Conservation (phyloP, 2,113 vertebrate species). For the Sapajus apella region DNA sequence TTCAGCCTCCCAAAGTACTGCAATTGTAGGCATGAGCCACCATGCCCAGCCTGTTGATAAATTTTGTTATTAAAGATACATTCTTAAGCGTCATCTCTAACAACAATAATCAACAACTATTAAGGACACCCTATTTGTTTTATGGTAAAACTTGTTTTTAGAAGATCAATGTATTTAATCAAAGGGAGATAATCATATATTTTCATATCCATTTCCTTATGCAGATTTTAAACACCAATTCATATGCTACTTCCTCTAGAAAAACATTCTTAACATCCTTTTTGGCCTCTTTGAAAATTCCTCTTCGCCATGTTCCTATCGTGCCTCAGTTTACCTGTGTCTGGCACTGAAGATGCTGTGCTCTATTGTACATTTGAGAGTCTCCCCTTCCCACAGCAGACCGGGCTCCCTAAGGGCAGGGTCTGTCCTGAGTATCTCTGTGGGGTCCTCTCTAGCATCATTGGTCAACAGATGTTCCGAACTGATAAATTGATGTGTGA, state of each 20-base stretch:
- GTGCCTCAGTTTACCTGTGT: no score
- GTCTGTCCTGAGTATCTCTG: not conserved
- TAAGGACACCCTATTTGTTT: not conserved
- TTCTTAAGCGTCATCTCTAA: not conserved
- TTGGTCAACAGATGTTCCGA: not conserved
- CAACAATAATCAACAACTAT: not conserved
- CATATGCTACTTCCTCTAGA: not conserved
- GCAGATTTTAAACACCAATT: not conserved
- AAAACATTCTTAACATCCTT: not conserved
- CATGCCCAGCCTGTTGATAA: no score
- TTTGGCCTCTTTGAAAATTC: not conserved
- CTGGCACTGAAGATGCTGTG: no score
- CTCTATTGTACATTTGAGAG: fast-evolving
- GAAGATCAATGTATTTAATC: not conserved
- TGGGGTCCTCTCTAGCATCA: not conserved
- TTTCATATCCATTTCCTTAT: not conserved
- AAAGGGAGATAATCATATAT: not conserved
- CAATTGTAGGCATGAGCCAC: no score
- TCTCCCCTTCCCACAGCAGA: not conserved
- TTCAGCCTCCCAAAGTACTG: no score
- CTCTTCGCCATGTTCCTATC: not conserved
- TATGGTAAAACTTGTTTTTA: not conserved
- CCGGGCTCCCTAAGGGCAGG: not conserved
- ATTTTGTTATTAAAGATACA: not conserved
- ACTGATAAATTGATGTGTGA: not conserved